Evolutionary conservation across 2,888 invertebrate species (phyloP), one percentile per base, ranked within the genome.

Genomic region (Caenorhabditis panamensis): DNA sequence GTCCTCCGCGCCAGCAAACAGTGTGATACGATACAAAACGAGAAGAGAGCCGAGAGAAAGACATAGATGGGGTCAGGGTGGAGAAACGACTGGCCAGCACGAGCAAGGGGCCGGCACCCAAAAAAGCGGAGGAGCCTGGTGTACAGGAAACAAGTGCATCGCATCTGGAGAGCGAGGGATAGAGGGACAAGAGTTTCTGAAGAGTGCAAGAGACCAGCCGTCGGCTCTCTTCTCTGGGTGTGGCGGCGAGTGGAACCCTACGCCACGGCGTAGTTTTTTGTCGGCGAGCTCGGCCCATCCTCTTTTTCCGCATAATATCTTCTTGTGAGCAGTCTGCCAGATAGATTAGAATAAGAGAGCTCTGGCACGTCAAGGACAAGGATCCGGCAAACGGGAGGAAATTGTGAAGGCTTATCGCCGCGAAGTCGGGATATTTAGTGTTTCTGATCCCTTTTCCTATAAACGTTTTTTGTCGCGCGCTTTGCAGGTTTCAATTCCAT

Each of bases 81-180:
- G 11, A 13, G 51, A 51, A 18, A 22, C 5, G 49, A 11, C 20
- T 22, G 26, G 51, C 51, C 51, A 51, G 26, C 51, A 51, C 51
- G n/a, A n/a, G n/a, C n/a, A n/a, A 22, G 24, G 51, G 24, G 20
- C 20, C 8, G 51, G 51, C 51, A 26, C 51, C 51, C 51, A 51
- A 51, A 51, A 51, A 51, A 51, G 51, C 22, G 51, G 41, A 51
- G 51, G 16, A 16, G 51, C 51, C 24, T 51, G 51, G 51, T 51
- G 51, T 51, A 51, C 51, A 51, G 54, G 54, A 31, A 16, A 8
- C 51, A 51, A 56, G 54, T 56, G 54, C 54, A 56, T 31, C 2
- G 54, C 54, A 56, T 56, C 54, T 56, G 54, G 54, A 56, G 54
- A 31, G 54, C 13, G 54, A 24, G 51, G 51, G 51, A 51, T 51